Percentiles rank a stretch among this genome's conserved stretches.
These are phyloP conservation scores for Simalia tracyae DNA, from an alignment of 2,797 vertebrate genomes.

Conservation along the genomic window DNA sequence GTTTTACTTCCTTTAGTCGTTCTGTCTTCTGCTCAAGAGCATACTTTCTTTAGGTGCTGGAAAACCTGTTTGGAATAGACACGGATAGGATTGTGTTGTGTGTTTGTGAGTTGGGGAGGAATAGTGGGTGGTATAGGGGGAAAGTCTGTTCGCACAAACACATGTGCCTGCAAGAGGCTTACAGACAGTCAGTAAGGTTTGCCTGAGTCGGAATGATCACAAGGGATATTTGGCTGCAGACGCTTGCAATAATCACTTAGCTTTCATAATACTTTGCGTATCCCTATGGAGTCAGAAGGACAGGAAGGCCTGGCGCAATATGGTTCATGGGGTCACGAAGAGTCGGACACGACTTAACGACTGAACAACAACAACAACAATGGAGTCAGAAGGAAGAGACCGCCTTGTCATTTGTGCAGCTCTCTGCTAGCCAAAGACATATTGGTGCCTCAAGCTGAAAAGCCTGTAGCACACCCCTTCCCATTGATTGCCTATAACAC, in stretches of 20 bases:
- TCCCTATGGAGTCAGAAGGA: constrained; percentile 38
- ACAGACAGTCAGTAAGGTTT: not conserved
- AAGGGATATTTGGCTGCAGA: constrained; percentile 9
- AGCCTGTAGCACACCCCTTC: not conserved
- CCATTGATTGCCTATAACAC: not conserved
- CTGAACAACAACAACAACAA: no score
- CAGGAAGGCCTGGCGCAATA: no score
- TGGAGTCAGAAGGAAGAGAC: constrained; percentile 34
- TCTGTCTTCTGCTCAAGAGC: not conserved
- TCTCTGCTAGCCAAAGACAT: not conserved
- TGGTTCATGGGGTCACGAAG: no score
- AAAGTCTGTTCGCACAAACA: not conserved
- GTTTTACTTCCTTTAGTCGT: not conserved
- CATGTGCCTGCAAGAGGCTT: not conserved
- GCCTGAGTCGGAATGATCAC: not conserved
- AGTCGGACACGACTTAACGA: no score
- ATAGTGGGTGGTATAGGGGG: no score
- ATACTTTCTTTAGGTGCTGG: not conserved
- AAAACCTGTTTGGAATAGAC: not conserved
- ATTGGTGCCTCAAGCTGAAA: not conserved
- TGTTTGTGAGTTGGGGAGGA: not conserved
- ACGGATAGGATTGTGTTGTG: not conserved
- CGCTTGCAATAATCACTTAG: constrained; percentile 25
- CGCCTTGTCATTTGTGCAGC: not conserved
- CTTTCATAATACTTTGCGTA: not conserved